These are phyloP conservation scores for Myiagra hebetior DNA, from an alignment of 2,113 vertebrate genomes.

Conservation along the genomic window DNA sequence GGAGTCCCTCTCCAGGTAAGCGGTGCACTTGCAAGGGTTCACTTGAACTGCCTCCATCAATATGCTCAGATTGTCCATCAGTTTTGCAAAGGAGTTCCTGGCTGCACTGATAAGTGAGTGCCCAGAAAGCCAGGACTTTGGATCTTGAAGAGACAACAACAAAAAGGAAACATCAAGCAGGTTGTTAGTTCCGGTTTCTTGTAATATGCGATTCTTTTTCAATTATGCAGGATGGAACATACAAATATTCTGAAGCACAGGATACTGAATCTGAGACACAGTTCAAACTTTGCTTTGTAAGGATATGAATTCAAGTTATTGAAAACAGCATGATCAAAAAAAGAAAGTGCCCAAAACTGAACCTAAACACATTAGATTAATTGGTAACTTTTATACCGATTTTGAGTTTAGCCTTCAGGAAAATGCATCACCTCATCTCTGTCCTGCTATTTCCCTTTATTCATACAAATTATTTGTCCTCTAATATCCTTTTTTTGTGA, in stretches of 20 bases:
- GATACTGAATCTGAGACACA: background rate
- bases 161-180: background rate
- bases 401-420: background rate
- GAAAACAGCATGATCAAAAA: background rate
- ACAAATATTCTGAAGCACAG: background rate
- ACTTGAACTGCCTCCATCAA: slow-evolving; percentile 63
- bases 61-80: slow-evolving; percentile 78
- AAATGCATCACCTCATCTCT: background rate
- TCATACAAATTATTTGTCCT: background rate
- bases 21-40: background rate
- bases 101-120: slow-evolving; percentile 69
- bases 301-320: background rate
- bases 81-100: slow-evolving; percentile 78
- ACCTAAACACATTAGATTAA: background rate
- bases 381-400: background rate
- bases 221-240: background rate
- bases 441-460: background rate
- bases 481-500: background rate
- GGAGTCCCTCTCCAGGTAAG: slow-evolving; percentile 57
- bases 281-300: background rate
- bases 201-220: background rate
- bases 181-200: background rate
- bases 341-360: background rate
- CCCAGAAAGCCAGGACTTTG: slow-evolving; percentile 61
- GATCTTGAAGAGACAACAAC: slow-evolving; percentile 54